These are phyloP conservation scores for Sarotherodon lohbergeri DNA, from an alignment of 2,113 vertebrate genomes.

Conservation along the genomic window DNA sequence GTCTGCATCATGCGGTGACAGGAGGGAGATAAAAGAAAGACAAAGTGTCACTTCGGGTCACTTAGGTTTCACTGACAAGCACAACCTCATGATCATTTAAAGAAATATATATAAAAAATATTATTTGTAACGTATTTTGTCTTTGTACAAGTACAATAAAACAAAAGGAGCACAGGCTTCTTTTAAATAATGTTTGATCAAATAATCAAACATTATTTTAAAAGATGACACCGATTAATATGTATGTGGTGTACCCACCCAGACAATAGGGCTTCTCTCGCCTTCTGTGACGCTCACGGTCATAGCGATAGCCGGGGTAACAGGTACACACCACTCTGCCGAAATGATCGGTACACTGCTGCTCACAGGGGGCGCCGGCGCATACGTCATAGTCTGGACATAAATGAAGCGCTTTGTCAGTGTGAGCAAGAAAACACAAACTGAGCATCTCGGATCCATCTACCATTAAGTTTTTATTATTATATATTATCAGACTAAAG, in stretches of 20 bases:
- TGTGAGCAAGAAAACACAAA: neutral
- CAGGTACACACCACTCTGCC: slow-evolving; percentile 93
- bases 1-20: slow-evolving; percentile 68
- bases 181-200: neutral
- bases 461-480: neutral
- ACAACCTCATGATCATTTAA: neutral
- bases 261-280: slow-evolving; percentile 90
- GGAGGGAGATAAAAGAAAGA: neutral
- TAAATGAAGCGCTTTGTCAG: neutral
- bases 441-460: neutral
- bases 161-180: neutral
- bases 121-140: neutral
- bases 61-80: neutral
- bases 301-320: slow-evolving; percentile 90
- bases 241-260: slow-evolving; percentile 64
- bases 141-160: neutral
- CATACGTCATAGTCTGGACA: slow-evolving; percentile 90
- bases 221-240: neutral
- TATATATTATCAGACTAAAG: neutral
- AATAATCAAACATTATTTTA: neutral
- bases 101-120: neutral
- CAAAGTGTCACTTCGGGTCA: neutral
- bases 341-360: slow-evolving; percentile 97
- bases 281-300: slow-evolving; percentile 88
- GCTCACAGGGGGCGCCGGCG: slow-evolving; percentile 89